Base-by-base conservation (phyloP, 1,140 invertebrate genomes). In the Heliconius nattereri region DNA sequence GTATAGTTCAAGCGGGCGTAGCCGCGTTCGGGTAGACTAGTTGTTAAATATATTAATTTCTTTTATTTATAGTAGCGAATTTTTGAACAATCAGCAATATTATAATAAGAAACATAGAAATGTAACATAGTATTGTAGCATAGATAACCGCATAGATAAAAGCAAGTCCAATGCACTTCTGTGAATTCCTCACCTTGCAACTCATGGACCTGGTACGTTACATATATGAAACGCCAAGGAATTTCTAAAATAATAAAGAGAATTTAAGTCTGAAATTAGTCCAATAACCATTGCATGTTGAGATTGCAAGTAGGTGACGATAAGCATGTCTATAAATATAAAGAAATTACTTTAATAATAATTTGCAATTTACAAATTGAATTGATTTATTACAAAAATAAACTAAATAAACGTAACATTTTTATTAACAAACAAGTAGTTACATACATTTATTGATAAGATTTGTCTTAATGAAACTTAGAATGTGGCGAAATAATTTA, bases 401-500 rank as follows among this genome's bases (percentile, higher is more conserved):
- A 66, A 66, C 60, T 11, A 60, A 60, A 60, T 11, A 60, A 26
- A 66, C 60, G 29, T 29, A 66, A 66, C 26, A 29, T 60, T 66
- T 66, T 66, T 66, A 66, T 29, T 60, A 11, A 66, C 60, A 66
- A 66, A 29, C 60, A 66, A 26, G 11, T 19, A 66, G 60, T 29
- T 66, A 66, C 26, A 66, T 66, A n/a, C 26, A 29, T 2, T 66
- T 7, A 66, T 3, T 66, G 57, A 66, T 66, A 66, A 66, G 60
- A 29, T 29, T 26, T 66, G 54, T 66, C 11, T 26, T 66, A 66
- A 66, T 29, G 23, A 66, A 26, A 66, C 11, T 29, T 66, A 29
- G 60, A 66, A 29, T 66, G 60, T 66, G 23, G 1, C 23, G 60
- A 66, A 66, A 66, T 66, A 66, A 66, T 26, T 66, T 66, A 66